phyloP scores from a whole-genome alignment of 2,888 invertebrate species.

The Lacanobia oleracea region DNA sequence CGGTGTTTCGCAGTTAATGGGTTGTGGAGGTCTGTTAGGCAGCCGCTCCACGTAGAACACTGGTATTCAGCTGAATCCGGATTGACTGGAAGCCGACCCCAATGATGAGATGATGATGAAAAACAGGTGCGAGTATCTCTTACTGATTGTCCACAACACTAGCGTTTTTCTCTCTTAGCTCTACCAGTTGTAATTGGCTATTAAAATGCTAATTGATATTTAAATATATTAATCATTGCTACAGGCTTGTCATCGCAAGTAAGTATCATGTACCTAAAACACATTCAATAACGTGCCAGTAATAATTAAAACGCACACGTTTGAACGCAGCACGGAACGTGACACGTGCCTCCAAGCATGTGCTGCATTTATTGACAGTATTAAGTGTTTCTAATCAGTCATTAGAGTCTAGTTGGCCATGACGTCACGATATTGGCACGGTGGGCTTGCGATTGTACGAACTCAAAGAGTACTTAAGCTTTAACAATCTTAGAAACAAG shows the following conservation, averaged over 20 bases:
- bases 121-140: neutral
- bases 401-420: neutral
- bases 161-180: too few relatives aligned
- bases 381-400: conserved; percentile 40
- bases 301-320: conserved; percentile 50
- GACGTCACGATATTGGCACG: conserved; percentile 13
- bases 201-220: conserved; percentile 11
- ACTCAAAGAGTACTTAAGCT: too few relatives aligned
- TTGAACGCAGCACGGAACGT: conserved; percentile 32
- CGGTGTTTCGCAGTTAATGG: too few relatives aligned
- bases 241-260: conserved; percentile 19
- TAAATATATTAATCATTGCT: conserved; percentile 31
- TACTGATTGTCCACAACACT: neutral
- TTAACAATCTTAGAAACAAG: too few relatives aligned
- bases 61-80: too few relatives aligned
- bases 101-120: too few relatives aligned
- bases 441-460: too few relatives aligned
- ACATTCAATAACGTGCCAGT: conserved; percentile 37
- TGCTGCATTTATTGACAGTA: conserved; percentile 39
- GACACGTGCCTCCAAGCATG: conserved; percentile 43
- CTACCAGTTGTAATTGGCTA: neutral
- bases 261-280: conserved; percentile 10
- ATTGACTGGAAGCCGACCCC: too few relatives aligned
- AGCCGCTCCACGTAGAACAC: too few relatives aligned
- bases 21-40: too few relatives aligned